Percentiles rank a stretch among this genome's conserved stretches.
These are phyloP conservation scores for Luffia ferchaultella DNA, from an alignment of 2,888 invertebrate species.

Conservation along the genomic window DNA sequence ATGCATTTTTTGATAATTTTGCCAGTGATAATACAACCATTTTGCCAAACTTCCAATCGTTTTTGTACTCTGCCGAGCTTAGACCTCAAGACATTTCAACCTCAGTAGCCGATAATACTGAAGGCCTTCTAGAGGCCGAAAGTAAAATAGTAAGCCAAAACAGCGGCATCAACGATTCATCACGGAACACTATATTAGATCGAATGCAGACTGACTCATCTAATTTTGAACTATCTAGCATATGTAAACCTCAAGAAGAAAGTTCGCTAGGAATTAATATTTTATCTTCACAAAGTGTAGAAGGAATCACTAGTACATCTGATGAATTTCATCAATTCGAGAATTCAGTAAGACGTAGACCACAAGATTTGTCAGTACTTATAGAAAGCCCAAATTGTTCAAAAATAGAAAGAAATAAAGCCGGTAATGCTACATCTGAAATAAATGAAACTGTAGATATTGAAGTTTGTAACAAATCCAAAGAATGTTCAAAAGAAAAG, in stretches of 20 bases:
- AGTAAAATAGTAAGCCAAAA: conserved; percentile 26
- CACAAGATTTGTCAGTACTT: conserved; percentile 42
- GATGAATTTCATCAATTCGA: conserved; percentile 42
- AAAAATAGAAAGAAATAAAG: background rate
- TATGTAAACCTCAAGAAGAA: conserved; percentile 35
- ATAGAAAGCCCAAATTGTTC: conserved; percentile 16
- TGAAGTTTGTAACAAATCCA: no score
- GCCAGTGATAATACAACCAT: conserved; percentile 13
- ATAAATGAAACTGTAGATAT: background rate
- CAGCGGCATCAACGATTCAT: conserved; percentile 20
- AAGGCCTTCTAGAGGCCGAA: conserved; percentile 30
- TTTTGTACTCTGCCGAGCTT: conserved; percentile 37
- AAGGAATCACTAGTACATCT: conserved; percentile 29
- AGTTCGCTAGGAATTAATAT: conserved; percentile 22
- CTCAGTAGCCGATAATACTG: conserved; percentile 18
- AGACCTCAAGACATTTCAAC: conserved; percentile 33
- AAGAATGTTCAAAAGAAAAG: no score
- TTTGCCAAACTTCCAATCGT: conserved; percentile 34
- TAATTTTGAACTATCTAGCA: conserved; percentile 40
- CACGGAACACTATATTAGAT: conserved; percentile 15
- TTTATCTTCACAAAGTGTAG: background rate
- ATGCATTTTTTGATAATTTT: no score
- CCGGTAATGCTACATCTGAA: background rate
- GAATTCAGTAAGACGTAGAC: conserved; percentile 31
- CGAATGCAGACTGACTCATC: conserved; percentile 37